A percentile compares a stretch with the other conserved stretches of the same genome.
Conservation (phyloP, 2,797 vertebrate species). For the Smutsia temminckii region DNA sequence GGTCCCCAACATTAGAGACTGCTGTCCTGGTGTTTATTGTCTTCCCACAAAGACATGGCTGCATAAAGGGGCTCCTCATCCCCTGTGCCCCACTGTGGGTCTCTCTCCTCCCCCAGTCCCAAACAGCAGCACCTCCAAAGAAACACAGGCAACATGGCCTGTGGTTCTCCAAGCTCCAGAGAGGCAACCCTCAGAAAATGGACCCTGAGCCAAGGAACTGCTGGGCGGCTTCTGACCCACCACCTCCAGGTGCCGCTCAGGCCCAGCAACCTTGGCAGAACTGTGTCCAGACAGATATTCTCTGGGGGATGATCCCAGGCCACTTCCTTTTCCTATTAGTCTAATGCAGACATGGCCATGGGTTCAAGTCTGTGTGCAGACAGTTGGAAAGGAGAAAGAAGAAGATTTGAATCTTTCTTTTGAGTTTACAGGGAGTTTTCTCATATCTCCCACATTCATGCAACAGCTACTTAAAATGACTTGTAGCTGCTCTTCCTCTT, state of each 20-base stretch:
- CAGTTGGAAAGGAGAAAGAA: not conserved
- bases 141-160: fast-evolving
- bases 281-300: not conserved
- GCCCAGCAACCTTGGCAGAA: fast-evolving
- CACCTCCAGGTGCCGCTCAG: fast-evolving
- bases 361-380: not conserved
- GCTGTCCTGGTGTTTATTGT: fast-evolving
- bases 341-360: fast-evolving
- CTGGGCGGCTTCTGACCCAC: fast-evolving
- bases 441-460: fast-evolving
- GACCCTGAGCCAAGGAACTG: not conserved
- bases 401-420: too few species aligned
- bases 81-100: not conserved
- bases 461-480: not conserved
- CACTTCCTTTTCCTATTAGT: too few species aligned
- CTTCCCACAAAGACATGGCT: not conserved
- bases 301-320: fast-evolving
- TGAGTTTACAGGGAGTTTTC: fast-evolving
- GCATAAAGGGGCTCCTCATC: not conserved
- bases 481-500: too few species aligned
- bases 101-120: not conserved
- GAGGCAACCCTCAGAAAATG: fast-evolving
- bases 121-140: not conserved
- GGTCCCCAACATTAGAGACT: not conserved
- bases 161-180: fast-evolving